These are phyloP conservation scores for Mobula birostris DNA, from an alignment of 2,113 vertebrate species.

Conservation along the genomic window DNA sequence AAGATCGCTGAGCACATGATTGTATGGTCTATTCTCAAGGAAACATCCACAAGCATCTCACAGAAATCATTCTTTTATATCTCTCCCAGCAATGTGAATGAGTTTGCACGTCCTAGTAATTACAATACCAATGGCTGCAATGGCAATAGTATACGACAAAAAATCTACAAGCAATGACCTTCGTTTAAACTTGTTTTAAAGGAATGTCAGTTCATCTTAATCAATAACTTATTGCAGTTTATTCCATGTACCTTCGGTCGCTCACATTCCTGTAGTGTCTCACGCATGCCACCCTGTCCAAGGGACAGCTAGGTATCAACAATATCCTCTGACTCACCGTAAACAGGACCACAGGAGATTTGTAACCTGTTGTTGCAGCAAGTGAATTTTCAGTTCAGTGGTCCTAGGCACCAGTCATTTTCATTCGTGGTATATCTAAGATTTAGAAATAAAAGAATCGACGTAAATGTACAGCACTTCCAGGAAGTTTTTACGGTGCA, in stretches of 20 bases:
- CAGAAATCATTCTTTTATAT: no score
- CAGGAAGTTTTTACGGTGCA: background rate
- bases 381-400: background rate
- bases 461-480: background rate
- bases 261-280: background rate
- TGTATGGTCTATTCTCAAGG: no score
- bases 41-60: no score
- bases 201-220: background rate
- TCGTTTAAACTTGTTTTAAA: background rate
- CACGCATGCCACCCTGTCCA: background rate
- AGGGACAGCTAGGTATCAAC: no score
- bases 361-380: background rate
- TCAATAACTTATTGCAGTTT: background rate
- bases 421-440: background rate
- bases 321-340: background rate
- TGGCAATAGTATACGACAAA: no score
- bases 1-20: no score
- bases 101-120: no score
- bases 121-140: no score
- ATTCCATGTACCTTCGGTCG: background rate
- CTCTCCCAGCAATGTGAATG: no score
- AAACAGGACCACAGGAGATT: background rate
- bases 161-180: background rate
- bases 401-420: background rate
- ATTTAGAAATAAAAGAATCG: no score